Evolutionary conservation across 2,888 invertebrate species (phyloP).

Genomic region (Epinotia demarniana): DNA sequence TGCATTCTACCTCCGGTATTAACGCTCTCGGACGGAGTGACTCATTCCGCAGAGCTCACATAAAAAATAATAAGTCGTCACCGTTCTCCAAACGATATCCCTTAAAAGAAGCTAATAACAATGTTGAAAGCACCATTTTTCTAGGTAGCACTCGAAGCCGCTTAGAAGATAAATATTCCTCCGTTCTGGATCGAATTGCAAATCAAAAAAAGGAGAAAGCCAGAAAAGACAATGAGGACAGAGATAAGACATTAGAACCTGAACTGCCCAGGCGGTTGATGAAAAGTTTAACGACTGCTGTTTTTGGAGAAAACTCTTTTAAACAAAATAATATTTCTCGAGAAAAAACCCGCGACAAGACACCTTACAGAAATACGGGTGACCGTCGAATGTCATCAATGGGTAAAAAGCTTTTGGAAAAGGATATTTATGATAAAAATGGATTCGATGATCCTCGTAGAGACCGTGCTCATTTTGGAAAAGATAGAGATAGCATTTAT

Average conservation of each 20-base stretch:
- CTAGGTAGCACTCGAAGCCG: constrained; percentile 87
- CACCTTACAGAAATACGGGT: constrained; percentile 84
- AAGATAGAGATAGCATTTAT: constrained; percentile 81
- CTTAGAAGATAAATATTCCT: constrained; percentile 91
- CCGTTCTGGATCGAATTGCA: constrained; percentile 89
- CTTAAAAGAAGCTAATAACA: constrained; percentile 79
- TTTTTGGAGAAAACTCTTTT: constrained; percentile 87
- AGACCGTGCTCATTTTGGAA: constrained; percentile 69
- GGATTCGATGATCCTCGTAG: constrained; percentile 67
- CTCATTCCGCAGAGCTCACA: constrained; percentile 78
- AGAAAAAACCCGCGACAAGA: constrained; percentile 86
- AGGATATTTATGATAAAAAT: constrained; percentile 69
- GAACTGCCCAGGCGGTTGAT: constrained; percentile 82
- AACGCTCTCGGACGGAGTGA: constrained; percentile 76
- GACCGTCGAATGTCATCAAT: constrained; percentile 72
- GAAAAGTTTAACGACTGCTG: constrained; percentile 90
- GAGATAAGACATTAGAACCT: constrained; percentile 89
- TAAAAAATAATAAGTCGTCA: constrained; percentile 77
- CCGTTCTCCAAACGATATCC: constrained; percentile 77
- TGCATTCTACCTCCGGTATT: constrained; percentile 70
- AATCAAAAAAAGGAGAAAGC: constrained; percentile 83
- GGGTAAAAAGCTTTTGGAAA: constrained; percentile 68
- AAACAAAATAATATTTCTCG: constrained; percentile 83
- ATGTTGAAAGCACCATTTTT: constrained; percentile 69
- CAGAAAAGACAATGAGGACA: constrained; percentile 81